Conservation (phyloP, 2,797 vertebrate genomes). For the Pristis pectinata region DNA sequence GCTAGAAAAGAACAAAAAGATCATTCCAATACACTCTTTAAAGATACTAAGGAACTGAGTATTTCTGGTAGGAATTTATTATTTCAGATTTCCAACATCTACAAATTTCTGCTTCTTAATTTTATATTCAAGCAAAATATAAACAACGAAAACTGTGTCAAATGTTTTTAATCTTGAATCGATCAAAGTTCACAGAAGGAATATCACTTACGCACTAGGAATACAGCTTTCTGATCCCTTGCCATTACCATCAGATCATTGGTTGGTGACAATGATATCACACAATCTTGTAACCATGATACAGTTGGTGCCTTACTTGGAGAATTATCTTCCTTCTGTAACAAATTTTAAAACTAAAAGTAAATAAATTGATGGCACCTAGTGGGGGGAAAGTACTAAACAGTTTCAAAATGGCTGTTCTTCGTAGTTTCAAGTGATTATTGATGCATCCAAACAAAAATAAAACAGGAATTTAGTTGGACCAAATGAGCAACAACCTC, state of each 20-base stretch:
- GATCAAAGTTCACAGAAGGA: neutral
- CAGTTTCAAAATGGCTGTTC: neutral
- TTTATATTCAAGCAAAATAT: neutral
- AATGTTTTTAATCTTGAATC: neutral
- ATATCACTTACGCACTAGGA: conserved; percentile 75
- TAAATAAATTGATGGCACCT: neutral
- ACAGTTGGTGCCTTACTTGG: conserved; percentile 53
- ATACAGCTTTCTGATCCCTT: conserved; percentile 81
- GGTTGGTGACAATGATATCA: conserved; percentile 85
- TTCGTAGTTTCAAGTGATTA: neutral
- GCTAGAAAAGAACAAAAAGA: neutral
- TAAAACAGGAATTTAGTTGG: neutral
- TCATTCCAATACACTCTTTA: neutral
- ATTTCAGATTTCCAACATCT: neutral
- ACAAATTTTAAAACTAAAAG: neutral
- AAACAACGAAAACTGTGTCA: neutral
- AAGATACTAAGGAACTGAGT: neutral
- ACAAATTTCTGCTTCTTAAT: neutral
- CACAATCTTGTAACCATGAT: conserved; percentile 87
- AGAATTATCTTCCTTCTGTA: conserved; percentile 68
- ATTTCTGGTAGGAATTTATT: neutral
- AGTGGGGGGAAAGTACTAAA: neutral
- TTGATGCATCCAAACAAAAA: neutral
- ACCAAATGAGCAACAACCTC: neutral
- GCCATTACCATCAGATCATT: conserved; percentile 89